These are phyloP conservation scores for Theristicus caerulescens DNA, from an alignment of 2,113 vertebrate species.

Conservation along the genomic window DNA sequence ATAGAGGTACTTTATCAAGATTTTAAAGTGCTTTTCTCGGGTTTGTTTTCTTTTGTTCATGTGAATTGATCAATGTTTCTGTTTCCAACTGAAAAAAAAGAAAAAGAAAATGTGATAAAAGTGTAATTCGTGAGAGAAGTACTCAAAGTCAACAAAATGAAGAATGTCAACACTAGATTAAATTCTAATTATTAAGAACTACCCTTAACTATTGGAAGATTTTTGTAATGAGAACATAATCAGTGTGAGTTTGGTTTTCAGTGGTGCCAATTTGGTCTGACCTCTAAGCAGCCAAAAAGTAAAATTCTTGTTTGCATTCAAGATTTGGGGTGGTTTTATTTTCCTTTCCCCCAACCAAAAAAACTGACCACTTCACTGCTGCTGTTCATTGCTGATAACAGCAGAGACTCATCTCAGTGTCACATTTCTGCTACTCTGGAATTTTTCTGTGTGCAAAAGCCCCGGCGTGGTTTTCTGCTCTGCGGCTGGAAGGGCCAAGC, in stretches of 20 bases:
- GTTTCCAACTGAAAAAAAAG: background rate
- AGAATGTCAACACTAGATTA: background rate
- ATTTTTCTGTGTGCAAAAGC: background rate
- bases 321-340: background rate
- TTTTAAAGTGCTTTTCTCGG: background rate
- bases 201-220: background rate
- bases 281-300: background rate
- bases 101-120: background rate
- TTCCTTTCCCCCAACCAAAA: background rate
- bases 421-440: background rate
- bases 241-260: background rate
- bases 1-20: background rate
- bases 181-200: background rate
- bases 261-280: background rate
- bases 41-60: background rate
- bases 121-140: background rate
- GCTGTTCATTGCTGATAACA: background rate
- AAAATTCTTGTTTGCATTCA: background rate
- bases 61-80: background rate
- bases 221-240: background rate
- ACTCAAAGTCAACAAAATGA: background rate
- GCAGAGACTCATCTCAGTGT: background rate
- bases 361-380: background rate
- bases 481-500: fast-evolving
- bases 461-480: background rate